Evolutionary conservation across 2,113 vertebrate species (phyloP).

Genomic region (Trogon surrucura): DNA sequence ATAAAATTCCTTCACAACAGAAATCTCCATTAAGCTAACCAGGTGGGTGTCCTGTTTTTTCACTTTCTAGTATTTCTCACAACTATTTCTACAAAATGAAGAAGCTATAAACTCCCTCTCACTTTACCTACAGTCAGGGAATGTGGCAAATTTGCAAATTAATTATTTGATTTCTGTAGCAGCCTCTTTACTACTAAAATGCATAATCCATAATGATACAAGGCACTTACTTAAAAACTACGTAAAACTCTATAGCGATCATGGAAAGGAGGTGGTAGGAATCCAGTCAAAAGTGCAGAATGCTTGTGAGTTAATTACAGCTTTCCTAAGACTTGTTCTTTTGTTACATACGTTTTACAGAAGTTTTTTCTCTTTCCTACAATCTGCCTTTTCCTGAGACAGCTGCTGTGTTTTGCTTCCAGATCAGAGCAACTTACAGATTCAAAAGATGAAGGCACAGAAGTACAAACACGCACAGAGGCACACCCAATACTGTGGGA

Average conservation of each 20-base stretch:
- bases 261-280: neutral
- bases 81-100: neutral
- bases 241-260: neutral
- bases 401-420: neutral
- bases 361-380: neutral
- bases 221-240: neutral
- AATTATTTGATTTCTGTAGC: neutral
- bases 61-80: neutral
- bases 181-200: neutral
- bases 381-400: neutral
- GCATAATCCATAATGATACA: neutral
- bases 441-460: neutral
- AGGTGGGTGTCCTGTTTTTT: neutral
- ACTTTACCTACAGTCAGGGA: neutral
- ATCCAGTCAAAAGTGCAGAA: neutral
- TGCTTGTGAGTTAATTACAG: neutral
- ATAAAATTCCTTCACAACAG: neutral
- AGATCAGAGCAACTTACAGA: neutral
- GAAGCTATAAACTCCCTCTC: accelerated
- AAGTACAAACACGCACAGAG: neutral
- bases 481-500: neutral
- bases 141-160: neutral
- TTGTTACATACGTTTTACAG: neutral
- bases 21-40: neutral
- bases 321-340: neutral